phyloP scores from a whole-genome alignment of 2,113 vertebrate genomes.

The Corydoras sp. region DNA sequence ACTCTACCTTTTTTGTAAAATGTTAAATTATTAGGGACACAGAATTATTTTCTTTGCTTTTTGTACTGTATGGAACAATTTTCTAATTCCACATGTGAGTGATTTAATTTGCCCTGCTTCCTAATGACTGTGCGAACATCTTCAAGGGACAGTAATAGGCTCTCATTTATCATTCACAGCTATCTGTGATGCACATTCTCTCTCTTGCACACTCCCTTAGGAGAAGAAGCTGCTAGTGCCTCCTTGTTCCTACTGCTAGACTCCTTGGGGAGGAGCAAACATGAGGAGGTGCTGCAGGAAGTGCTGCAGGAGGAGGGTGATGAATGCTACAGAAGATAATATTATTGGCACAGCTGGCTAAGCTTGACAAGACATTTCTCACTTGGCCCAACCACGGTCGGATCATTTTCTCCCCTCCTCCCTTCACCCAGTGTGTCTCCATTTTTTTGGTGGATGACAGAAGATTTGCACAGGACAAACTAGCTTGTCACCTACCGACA shows the following conservation, averaged over 20 bases:
- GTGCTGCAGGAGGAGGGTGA: constrained; percentile 70
- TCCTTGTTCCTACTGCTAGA: constrained; percentile 71
- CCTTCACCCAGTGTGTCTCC: constrained; percentile 66
- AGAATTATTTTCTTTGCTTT: constrained; percentile 1
- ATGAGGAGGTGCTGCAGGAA: constrained; percentile 63
- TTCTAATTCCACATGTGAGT: constrained; percentile 41
- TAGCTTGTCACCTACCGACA: constrained; percentile 79
- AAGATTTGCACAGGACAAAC: constrained; percentile 86
- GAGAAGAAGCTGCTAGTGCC: constrained; percentile 70
- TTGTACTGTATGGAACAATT: constrained; percentile 34
- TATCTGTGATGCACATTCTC: constrained; percentile 7
- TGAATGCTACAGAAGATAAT: constrained; percentile 76
- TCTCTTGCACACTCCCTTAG: constrained; percentile 48
- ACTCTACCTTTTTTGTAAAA: neutral
- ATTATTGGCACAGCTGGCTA: constrained; percentile 81
- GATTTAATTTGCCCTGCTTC: constrained; percentile 43
- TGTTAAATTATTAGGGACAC: constrained; percentile 22
- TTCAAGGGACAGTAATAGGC: constrained; percentile 55
- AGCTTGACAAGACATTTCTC: constrained; percentile 76
- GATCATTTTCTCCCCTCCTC: constrained; percentile 70
- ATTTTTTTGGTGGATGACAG: constrained; percentile 68
- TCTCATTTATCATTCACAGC: constrained; percentile 59
- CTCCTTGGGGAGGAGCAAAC: constrained; percentile 72
- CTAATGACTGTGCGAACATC: constrained; percentile 53
- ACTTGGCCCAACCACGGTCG: constrained; percentile 69